Percentiles rank a stretch among this genome's conserved stretches.
Evolutionary conservation across 2,797 vertebrate genomes (phyloP).

Genomic region (Enteromius anoplus): DNA sequence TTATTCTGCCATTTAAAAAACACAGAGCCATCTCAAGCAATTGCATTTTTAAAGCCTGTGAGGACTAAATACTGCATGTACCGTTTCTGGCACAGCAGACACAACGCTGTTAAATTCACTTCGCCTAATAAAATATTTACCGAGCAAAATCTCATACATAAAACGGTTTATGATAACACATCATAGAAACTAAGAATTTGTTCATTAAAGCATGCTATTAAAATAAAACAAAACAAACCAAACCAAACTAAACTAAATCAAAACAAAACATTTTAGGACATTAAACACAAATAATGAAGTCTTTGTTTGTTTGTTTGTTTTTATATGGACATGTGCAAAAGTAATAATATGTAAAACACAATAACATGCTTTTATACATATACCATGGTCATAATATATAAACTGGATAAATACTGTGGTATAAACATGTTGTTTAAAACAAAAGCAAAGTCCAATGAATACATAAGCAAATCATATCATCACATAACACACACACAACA

Average conservation of each 20-base stretch:
- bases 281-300: not conserved
- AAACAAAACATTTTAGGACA: not conserved
- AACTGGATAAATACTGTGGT: too few relatives aligned
- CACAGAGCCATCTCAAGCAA: not conserved
- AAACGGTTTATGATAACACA: not conserved
- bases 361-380: not conserved
- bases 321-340: not conserved
- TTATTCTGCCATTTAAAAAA: constrained; percentile 11
- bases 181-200: not conserved
- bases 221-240: not conserved
- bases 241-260: too few relatives aligned
- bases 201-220: not conserved
- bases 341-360: not conserved
- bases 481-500: not conserved
- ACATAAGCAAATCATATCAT: not conserved
- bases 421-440: too few relatives aligned
- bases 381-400: not conserved
- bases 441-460: not conserved
- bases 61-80: constrained; percentile 31
- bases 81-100: constrained; percentile 26
- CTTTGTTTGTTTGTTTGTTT: not conserved
- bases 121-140: constrained; percentile 61
- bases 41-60: not conserved
- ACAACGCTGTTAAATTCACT: constrained; percentile 46
- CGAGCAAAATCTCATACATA: constrained; percentile 22